Base-by-base conservation (phyloP, 2,113 vertebrate genomes). In the Sigmodon hispidus region DNA sequence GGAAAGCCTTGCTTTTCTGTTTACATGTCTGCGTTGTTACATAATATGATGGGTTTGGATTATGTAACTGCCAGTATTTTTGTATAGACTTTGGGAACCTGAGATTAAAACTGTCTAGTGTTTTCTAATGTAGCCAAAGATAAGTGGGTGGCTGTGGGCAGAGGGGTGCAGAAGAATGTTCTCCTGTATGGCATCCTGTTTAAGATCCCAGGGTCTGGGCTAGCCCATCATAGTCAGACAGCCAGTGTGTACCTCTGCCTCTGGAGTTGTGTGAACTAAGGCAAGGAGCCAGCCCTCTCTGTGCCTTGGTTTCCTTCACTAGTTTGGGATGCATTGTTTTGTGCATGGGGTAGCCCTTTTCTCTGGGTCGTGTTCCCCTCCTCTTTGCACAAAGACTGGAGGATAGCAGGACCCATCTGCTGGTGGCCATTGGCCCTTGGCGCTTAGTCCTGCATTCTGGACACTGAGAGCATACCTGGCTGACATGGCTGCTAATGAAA, bases 241-340 rank as follows among this genome's bases (percentile, higher is more conserved):
- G 26, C 52, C 65, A 77, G 34, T 45, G 61, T 40, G 45, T 69
- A 3, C 48, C 36, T 87, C 63, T 93, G 83, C 11, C 48, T 26
- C 79, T 77, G 52, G 6, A 65, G 65, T 79, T 63, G 3, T 84
- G 87, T 59, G 83, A 52, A 21, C 52, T 19, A 43, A 31, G 45
- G 24, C 84, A 34, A 52, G 36, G 65, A 26, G 40, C 76, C 57
- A 26, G 31, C 16, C 26, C 29, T 96, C 40, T 90, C 48, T 81
- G 85, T 63, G 63, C 88, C 94, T 93, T 7, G 19, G 17, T 65
- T 89, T 86, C 11, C 69, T 96, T 34, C 90, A 63, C 59, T 83
- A 26, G 40, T 26, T 73, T 45, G 29, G 69, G 43, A 45, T 17
- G 36, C 45, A 72, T 77, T 17, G 75, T 40, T 83, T 34, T 6